Evolutionary conservation across 2,797 vertebrate species (phyloP).

Genomic region (Rhinophrynus dorsalis): DNA sequence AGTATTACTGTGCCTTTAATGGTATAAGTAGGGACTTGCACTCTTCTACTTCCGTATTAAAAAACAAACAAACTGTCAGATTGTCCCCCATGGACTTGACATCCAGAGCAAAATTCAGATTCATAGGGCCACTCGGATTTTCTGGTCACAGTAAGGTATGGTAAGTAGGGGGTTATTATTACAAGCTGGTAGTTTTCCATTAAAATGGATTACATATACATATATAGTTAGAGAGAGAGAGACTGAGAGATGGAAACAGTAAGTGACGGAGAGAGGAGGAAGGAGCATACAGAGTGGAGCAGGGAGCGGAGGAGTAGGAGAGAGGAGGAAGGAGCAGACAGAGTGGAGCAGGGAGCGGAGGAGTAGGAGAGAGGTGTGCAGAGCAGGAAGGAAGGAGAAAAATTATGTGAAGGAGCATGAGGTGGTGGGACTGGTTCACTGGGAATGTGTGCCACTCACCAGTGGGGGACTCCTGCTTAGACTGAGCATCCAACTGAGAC

Average conservation of each 20-base stretch:
- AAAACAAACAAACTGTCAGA: too few species aligned
- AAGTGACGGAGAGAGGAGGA: background rate
- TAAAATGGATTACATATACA: too few species aligned
- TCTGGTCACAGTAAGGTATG: too few species aligned
- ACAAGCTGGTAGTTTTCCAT: too few species aligned
- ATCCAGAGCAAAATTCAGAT: too few species aligned
- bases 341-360: background rate
- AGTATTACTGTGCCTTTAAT: too few species aligned
- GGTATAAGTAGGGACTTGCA: too few species aligned
- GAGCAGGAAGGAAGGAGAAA: background rate
- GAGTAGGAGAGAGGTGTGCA: background rate
- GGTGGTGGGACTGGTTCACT: conserved; percentile 4
- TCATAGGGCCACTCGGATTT: too few species aligned
- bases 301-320: background rate
- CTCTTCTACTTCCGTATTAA: too few species aligned
- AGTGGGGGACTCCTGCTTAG: conserved; percentile 77
- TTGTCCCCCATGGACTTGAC: too few species aligned
- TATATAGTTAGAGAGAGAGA: too few species aligned
- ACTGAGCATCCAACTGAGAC: conserved; percentile 83
- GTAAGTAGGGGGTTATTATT: too few species aligned
- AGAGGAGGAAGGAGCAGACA: background rate
- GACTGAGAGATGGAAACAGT: background rate
- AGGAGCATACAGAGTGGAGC: background rate
- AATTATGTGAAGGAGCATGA: conserved; percentile 8
- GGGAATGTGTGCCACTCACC: conserved; percentile 57